Conservation (phyloP, 2,113 vertebrate species). For the Delphinus delphis region DNA sequence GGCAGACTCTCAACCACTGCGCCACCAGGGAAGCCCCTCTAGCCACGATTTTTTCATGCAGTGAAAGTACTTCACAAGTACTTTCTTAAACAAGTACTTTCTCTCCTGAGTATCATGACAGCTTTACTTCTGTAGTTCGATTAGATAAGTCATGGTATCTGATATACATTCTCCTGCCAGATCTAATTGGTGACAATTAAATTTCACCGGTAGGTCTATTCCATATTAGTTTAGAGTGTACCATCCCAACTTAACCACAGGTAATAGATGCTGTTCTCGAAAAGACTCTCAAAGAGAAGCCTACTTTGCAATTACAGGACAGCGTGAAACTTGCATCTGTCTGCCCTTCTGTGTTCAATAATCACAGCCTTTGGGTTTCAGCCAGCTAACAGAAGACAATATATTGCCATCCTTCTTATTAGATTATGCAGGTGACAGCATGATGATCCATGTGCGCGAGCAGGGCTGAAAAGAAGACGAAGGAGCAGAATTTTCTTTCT, state of each 20-base stretch:
- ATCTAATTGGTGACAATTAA: slow-evolving; percentile 63
- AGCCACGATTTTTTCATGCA: not conserved
- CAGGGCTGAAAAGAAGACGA: slow-evolving; percentile 43
- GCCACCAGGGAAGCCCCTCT: not conserved
- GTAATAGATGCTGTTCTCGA: slow-evolving; percentile 41
- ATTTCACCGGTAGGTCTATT: slow-evolving; percentile 30
- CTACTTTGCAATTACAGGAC: slow-evolving; percentile 62
- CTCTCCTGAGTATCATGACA: not conserved
- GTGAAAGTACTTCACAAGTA: too few relatives aligned
- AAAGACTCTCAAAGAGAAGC: slow-evolving; percentile 42
- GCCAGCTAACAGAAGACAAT: slow-evolving; percentile 67
- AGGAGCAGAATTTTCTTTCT: slow-evolving; percentile 27
- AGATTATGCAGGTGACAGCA: slow-evolving; percentile 56
- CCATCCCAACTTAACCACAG: slow-evolving; percentile 17
- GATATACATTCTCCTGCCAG: not conserved
- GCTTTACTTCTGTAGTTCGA: not conserved
- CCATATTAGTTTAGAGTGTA: slow-evolving; percentile 14
- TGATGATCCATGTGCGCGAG: slow-evolving; percentile 13
- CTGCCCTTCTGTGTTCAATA: slow-evolving; percentile 63
- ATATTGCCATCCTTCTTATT: slow-evolving; percentile 39
- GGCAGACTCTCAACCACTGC: too few relatives aligned
- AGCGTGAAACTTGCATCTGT: slow-evolving; percentile 55
- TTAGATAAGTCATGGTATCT: not conserved
- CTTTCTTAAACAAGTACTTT: not conserved
- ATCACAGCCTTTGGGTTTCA: slow-evolving; percentile 60